Conservation (phyloP, 2,113 vertebrate species). For the Tachysurus fulvidraco region DNA sequence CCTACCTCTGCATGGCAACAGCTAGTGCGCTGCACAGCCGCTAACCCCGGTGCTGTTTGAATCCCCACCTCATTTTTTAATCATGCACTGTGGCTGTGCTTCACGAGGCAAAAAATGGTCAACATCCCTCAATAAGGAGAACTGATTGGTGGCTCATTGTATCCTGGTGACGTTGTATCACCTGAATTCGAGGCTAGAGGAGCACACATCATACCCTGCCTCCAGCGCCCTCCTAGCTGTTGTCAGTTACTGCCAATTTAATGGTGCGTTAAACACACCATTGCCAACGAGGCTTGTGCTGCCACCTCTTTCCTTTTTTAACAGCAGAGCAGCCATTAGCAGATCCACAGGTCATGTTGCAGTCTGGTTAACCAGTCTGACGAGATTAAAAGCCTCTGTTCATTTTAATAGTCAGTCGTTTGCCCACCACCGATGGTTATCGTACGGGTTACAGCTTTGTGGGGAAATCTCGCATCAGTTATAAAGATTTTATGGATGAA, state of each 20-base stretch:
- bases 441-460: slow-evolving; percentile 17
- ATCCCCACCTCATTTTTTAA: slow-evolving; percentile 22
- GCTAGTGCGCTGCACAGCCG: background rate
- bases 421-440: slow-evolving; percentile 25
- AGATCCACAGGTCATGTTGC: slow-evolving; percentile 60
- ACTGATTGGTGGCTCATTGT: slow-evolving; percentile 25
- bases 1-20: background rate
- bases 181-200: slow-evolving; percentile 33
- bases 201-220: slow-evolving; percentile 46
- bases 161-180: slow-evolving; percentile 28
- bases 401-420: slow-evolving; percentile 43
- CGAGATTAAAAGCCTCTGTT: slow-evolving; percentile 45
- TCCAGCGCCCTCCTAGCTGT: slow-evolving; percentile 70
- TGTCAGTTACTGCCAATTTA: slow-evolving; percentile 73
- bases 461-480: slow-evolving; percentile 12
- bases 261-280: slow-evolving; percentile 70
- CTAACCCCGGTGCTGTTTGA: background rate
- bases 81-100: slow-evolving; percentile 28
- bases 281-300: slow-evolving; percentile 65
- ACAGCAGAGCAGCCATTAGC: slow-evolving; percentile 68
- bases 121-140: slow-evolving; percentile 23
- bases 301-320: slow-evolving; percentile 56
- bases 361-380: slow-evolving; percentile 43
- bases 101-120: slow-evolving; percentile 19
- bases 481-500: slow-evolving; percentile 36